phyloP scores from a whole-genome alignment of 2,797 vertebrate species.

The Ctenopoma kingsleyae region DNA sequence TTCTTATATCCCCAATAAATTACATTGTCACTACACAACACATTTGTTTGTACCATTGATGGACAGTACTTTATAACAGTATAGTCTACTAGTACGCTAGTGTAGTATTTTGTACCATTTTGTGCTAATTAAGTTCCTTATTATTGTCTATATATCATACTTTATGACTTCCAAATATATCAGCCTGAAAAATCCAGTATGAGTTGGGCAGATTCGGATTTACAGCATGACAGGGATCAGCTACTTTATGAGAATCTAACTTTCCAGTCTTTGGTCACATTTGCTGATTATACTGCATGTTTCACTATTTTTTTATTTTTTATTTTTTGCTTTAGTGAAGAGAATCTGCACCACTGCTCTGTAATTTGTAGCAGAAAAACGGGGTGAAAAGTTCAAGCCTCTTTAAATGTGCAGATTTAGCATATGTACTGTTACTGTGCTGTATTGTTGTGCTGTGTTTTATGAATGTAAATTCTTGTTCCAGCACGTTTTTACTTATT shows the following conservation, averaged over 20 bases:
- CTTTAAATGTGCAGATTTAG: background rate
- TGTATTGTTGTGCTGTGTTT: too few species aligned
- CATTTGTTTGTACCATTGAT: too few species aligned
- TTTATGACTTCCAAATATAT: background rate
- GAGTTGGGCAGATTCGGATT: too few species aligned
- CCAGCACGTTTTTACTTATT: too few species aligned
- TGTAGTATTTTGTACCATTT: background rate
- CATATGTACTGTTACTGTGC: background rate
- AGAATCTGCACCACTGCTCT: background rate
- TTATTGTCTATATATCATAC: background rate
- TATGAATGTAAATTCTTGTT: background rate
- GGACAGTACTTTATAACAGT: too few species aligned
- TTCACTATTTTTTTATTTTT: background rate
- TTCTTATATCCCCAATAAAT: too few species aligned
- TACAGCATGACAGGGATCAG: too few species aligned
- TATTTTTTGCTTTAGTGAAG: background rate
- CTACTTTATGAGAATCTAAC: too few species aligned
- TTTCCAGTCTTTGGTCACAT: background rate
- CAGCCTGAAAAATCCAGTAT: background rate
- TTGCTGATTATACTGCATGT: background rate
- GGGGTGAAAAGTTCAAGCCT: slow-evolving; percentile 13
- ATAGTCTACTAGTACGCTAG: too few species aligned
- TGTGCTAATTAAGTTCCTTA: background rate
- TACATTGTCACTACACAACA: too few species aligned
- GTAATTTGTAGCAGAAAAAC: background rate